A percentile compares a stretch with the other conserved stretches of the same genome.
phyloP scores from a whole-genome alignment of 92 coral and sea anemone species.

The Parazoanthus swiftii region DNA sequence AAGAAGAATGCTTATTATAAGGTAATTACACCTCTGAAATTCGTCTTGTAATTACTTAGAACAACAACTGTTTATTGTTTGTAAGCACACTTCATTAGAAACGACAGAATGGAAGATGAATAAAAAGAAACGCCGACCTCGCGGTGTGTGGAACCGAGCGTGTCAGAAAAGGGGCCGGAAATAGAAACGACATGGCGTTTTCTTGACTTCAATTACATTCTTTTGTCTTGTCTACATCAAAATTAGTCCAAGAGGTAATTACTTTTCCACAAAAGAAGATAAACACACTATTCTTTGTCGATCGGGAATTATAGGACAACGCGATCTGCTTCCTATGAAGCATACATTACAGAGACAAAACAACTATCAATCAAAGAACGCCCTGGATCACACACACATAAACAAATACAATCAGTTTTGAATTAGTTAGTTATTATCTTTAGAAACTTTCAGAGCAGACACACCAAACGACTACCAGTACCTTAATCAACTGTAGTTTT shows the following conservation, averaged over 20 bases:
- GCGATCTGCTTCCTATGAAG: not conserved
- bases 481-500: not conserved
- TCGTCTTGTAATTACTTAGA: slow-evolving; percentile 31
- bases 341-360: not conserved
- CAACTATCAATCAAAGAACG: not conserved
- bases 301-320: slow-evolving; percentile 2
- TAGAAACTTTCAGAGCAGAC: not conserved
- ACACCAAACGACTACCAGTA: not conserved
- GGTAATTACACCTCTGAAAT: slow-evolving; percentile 34
- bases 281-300: not conserved
- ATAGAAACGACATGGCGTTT: slow-evolving; percentile 1
- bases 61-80: slow-evolving; percentile 30
- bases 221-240: slow-evolving; percentile 28
- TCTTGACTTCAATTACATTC: not conserved
- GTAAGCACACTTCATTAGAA: slow-evolving; percentile 18
- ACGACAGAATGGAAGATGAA: not conserved
- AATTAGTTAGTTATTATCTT: not conserved
- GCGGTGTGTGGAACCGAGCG: slow-evolving; percentile 25
- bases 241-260: slow-evolving; percentile 1
- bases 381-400: not conserved
- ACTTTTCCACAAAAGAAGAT: slow-evolving; percentile 17
- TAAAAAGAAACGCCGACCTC: slow-evolving; percentile 27
- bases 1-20: slow-evolving; percentile 41
- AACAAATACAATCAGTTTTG: not conserved
- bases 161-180: slow-evolving; percentile 1